These are phyloP conservation scores for Drosophila tanythrix DNA, from an alignment of 2,888 invertebrate species.

Conservation along the genomic window DNA sequence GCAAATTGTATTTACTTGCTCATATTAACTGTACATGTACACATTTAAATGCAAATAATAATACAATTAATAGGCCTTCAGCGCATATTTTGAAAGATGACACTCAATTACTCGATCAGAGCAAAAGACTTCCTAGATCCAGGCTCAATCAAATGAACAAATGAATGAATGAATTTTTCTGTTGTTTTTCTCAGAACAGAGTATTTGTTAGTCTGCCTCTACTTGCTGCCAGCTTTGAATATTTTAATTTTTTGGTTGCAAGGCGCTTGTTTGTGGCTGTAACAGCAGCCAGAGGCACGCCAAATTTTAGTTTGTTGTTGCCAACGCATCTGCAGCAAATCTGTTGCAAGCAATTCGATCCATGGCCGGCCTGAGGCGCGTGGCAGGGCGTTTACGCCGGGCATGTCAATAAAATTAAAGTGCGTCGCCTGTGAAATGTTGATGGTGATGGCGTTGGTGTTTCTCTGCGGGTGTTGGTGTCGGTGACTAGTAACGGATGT, in stretches of 20 bases:
- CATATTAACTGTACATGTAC: not conserved
- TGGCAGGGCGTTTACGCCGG: slow-evolving; percentile 32
- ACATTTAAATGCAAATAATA: not conserved
- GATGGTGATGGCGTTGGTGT: slow-evolving; percentile 20
- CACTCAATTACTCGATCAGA: not conserved
- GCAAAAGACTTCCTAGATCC: not conserved
- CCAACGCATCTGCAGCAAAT: slow-evolving; percentile 72
- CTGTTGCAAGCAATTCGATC: slow-evolving; percentile 55
- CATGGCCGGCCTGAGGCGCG: slow-evolving; percentile 4
- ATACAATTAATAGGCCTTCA: not conserved
- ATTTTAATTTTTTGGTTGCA: slow-evolving; percentile 1
- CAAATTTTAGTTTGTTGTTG: slow-evolving; percentile 65
- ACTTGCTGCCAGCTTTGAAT: not conserved
- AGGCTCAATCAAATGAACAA: not conserved
- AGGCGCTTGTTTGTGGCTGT: slow-evolving; percentile 19
- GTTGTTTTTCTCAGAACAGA: not conserved
- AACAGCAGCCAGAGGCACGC: slow-evolving; percentile 14
- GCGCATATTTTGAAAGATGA: not conserved
- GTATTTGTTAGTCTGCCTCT: slow-evolving; percentile 2
- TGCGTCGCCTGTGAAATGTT: slow-evolving; percentile 45
- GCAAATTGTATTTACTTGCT: not conserved
- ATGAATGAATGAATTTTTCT: not conserved
- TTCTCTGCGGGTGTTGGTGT: slow-evolving; percentile 18
- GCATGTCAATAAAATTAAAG: slow-evolving; percentile 78
- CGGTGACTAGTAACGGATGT: slow-evolving; percentile 61